Conservation (phyloP, 2,888 invertebrate species). For the Nephrotoma appendiculata region DNA sequence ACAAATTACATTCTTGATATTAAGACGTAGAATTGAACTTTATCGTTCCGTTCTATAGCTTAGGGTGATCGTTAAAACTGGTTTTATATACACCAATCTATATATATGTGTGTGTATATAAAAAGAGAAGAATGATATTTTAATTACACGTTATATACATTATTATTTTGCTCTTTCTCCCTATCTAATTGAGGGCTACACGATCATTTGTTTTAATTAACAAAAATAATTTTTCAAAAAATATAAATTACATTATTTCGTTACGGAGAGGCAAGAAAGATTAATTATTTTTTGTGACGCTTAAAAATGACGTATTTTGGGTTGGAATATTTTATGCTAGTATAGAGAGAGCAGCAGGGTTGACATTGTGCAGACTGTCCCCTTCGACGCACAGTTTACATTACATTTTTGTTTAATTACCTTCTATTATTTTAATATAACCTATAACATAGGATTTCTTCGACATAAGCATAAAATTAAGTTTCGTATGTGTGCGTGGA, state of each 20-base stretch:
- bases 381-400: background rate
- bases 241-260: background rate
- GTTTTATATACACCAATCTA: background rate
- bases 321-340: background rate
- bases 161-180: background rate
- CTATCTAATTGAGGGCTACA: background rate
- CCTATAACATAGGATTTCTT: background rate
- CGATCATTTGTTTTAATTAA: background rate
- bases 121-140: background rate
- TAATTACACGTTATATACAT: background rate
- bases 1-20: background rate
- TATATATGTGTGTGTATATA: background rate
- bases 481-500: background rate
- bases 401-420: background rate
- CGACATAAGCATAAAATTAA: background rate
- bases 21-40: background rate
- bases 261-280: background rate
- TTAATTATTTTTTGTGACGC: background rate
- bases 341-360: background rate
- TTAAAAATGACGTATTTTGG: background rate
- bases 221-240: background rate
- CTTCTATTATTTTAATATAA: background rate
- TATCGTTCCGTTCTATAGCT: constrained; percentile 2
- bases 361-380: background rate
- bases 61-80: background rate